Evolutionary conservation across 2,797 vertebrate species (phyloP).

Genomic region (Sternarchorhynchus goeldii): DNA sequence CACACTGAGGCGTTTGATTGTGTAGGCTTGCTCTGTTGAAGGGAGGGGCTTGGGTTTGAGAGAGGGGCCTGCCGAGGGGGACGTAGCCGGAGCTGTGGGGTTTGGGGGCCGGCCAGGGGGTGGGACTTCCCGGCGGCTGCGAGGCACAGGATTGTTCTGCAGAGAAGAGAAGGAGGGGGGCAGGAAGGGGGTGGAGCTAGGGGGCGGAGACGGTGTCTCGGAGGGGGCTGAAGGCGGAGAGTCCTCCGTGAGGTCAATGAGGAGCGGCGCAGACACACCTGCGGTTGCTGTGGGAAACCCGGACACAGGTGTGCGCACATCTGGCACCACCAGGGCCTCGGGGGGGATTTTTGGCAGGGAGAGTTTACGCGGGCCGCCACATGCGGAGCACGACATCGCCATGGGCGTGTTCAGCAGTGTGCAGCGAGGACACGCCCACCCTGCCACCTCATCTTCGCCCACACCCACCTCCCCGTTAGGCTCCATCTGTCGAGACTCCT

Average conservation of each 20-base stretch:
- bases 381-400: constrained; percentile 92
- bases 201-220: constrained; percentile 60
- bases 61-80: constrained; percentile 71
- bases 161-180: constrained; percentile 79
- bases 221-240: constrained; percentile 66
- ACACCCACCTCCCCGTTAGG: constrained; percentile 31
- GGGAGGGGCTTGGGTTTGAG: constrained; percentile 73
- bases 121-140: constrained; percentile 94
- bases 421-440: constrained; percentile 95
- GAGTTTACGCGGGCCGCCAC: constrained; percentile 91
- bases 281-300: constrained; percentile 79
- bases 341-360: constrained; percentile 96
- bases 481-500: constrained; percentile 58
- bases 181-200: constrained; percentile 63
- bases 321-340: constrained; percentile 92
- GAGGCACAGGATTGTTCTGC: constrained; percentile 94
- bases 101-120: constrained; percentile 75
- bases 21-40: constrained; percentile 80
- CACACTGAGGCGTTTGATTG: constrained; percentile 85
- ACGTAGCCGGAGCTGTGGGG: constrained; percentile 69
- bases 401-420: constrained; percentile 92
- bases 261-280: constrained; percentile 58
- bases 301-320: constrained; percentile 83
- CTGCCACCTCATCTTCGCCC: constrained; percentile 47
- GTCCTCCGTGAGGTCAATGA: constrained; percentile 78